Evolutionary conservation across 2,888 invertebrate species (phyloP).

Genomic region (Parnassius orleans): DNA sequence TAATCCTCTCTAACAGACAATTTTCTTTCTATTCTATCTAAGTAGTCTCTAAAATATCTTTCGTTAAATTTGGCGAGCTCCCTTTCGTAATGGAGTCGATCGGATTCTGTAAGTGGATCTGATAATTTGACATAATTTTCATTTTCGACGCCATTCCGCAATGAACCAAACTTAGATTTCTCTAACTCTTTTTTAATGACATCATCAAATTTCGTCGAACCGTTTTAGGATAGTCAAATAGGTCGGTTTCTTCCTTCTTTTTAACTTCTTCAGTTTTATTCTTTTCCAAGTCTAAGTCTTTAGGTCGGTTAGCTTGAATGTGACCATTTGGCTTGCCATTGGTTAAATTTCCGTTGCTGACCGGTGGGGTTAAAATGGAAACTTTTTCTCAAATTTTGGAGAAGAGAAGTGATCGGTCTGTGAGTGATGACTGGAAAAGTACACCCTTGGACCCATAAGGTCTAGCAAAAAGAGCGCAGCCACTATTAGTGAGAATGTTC

Average conservation of each 20-base stretch:
- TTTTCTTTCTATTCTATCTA: constrained; percentile 62
- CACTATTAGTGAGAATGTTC: constrained; percentile 83
- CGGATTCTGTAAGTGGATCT: constrained; percentile 63
- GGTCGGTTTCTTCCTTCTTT: constrained; percentile 47
- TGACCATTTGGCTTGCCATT: constrained; percentile 48
- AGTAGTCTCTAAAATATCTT: constrained; percentile 63
- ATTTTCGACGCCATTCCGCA: constrained; percentile 63
- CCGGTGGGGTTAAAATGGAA: constrained; percentile 49
- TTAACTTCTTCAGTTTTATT: constrained; percentile 43
- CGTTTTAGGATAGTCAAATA: constrained; percentile 54
- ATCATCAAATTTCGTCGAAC: constrained; percentile 54
- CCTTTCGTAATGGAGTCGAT: constrained; percentile 65
- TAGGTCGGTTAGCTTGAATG: constrained; percentile 56
- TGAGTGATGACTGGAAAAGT: constrained; percentile 63
- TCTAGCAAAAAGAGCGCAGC: constrained; percentile 86
- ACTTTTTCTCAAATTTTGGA: constrained; percentile 59
- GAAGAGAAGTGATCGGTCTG: constrained; percentile 61
- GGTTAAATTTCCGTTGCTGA: constrained; percentile 42
- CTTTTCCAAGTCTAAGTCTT: constrained; percentile 59
- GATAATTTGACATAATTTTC: constrained; percentile 68
- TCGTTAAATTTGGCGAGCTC: constrained; percentile 74
- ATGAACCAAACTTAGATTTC: constrained; percentile 70
- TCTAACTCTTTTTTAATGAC: constrained; percentile 57
- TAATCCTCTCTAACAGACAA: constrained; percentile 67
- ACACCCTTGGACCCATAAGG: constrained; percentile 80